A percentile compares a stretch with the other conserved stretches of the same genome.
Conservation (phyloP, 2,888 invertebrate genomes). For the Meganola albula region DNA sequence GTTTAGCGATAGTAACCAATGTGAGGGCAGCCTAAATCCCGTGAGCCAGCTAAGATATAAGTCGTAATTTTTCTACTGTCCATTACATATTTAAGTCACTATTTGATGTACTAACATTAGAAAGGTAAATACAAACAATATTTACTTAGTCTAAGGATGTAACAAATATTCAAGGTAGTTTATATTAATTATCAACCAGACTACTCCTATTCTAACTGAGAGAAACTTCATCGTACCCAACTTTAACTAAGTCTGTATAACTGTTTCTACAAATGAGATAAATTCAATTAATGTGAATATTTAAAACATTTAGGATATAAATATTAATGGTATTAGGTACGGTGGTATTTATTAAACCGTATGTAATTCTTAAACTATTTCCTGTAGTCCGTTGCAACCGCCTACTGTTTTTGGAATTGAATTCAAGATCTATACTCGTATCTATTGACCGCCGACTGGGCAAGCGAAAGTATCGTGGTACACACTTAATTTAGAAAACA, state of each 20-base stretch:
- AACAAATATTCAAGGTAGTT: constrained; percentile 28
- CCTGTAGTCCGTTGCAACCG: too few relatives aligned
- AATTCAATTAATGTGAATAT: constrained; percentile 46
- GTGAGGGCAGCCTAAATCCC: too few relatives aligned
- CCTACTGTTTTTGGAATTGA: too few relatives aligned
- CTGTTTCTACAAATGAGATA: constrained; percentile 43
- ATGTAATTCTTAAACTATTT: too few relatives aligned
- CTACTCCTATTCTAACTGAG: constrained; percentile 30
- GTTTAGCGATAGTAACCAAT: too few relatives aligned
- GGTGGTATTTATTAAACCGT: constrained; percentile 1
- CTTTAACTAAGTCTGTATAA: constrained; percentile 34
- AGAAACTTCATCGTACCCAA: constrained; percentile 32
- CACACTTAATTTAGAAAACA: constrained; percentile 20
- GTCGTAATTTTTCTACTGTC: too few relatives aligned
- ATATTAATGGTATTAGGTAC: constrained; percentile 14
- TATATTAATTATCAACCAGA: constrained; percentile 30
- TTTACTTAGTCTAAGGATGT: constrained; percentile 10
- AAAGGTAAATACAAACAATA: constrained; percentile 12
- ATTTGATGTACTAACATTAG: too few relatives aligned
- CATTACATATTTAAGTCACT: too few relatives aligned
- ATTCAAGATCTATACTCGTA: too few relatives aligned
- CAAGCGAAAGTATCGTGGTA: too few relatives aligned
- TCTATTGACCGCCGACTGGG: too few relatives aligned
- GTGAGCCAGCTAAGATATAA: too few relatives aligned
- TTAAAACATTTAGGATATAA: constrained; percentile 19